A percentile compares a stretch with the other conserved stretches of the same genome.
Conservation (phyloP, 1,140 invertebrate genomes). For the Aethina tumida region DNA sequence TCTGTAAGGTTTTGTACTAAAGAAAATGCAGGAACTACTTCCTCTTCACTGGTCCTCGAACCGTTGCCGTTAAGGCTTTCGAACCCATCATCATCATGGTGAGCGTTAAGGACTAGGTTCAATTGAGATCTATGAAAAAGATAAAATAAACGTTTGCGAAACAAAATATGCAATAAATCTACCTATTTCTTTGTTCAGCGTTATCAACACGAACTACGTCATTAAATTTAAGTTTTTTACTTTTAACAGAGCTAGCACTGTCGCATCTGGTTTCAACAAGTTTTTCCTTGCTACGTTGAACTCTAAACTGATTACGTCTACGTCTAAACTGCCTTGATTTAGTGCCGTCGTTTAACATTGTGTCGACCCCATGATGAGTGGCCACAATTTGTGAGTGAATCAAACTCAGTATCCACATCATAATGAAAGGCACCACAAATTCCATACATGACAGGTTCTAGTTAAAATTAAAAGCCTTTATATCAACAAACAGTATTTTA, state of each 20-base stretch:
- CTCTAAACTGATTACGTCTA: slow-evolving; percentile 5
- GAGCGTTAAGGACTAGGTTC: no score
- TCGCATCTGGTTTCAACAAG: no score
- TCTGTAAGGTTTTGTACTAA: no score
- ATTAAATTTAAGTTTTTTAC: no score
- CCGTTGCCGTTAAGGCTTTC: slow-evolving; percentile 77
- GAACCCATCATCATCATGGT: slow-evolving; percentile 67
- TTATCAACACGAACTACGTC: no score
- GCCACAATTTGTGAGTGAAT: slow-evolving; percentile 88
- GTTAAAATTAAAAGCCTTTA: slow-evolving; percentile 12
- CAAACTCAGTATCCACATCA: slow-evolving; percentile 72
- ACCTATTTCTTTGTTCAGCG: no score
- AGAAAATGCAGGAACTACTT: slow-evolving; percentile 13
- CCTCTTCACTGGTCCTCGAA: slow-evolving; percentile 49
- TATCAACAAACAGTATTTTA: slow-evolving; percentile 2
- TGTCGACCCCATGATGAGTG: slow-evolving; percentile 45
- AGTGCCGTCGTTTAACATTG: slow-evolving; percentile 2
- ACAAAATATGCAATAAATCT: no score
- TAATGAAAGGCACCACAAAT: slow-evolving; percentile 64
- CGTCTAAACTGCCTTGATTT: slow-evolving; percentile 13
- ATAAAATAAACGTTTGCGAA: no score
- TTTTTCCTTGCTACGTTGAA: no score
- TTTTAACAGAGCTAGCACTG: no score
- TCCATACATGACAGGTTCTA: slow-evolving; percentile 49
- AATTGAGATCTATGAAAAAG: no score